Evolutionary conservation across 2,113 vertebrate species (phyloP).

Genomic region (Lethenteron reissneri): DNA sequence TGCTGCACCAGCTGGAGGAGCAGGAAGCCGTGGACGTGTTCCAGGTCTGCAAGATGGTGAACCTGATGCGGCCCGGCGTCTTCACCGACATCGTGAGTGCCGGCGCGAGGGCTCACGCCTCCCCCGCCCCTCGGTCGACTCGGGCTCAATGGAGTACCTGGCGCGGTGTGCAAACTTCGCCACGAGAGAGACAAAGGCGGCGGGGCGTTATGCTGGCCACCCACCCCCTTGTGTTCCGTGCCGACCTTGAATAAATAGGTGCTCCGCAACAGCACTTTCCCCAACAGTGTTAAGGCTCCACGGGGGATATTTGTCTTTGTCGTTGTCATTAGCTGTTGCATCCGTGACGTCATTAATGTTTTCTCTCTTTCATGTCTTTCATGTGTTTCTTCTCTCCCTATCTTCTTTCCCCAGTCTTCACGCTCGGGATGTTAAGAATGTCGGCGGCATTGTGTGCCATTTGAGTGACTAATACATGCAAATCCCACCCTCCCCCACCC

Average conservation of each 20-base stretch:
- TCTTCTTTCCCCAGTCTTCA: too few relatives aligned
- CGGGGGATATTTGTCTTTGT: too few relatives aligned
- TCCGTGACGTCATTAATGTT: too few relatives aligned
- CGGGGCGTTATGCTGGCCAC: not conserved
- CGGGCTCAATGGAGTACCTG: not conserved
- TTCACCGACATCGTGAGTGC: slow-evolving; percentile 91
- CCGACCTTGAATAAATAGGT: not conserved
- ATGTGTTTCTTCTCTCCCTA: too few relatives aligned
- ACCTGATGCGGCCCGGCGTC: slow-evolving; percentile 95
- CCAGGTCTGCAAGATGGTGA: slow-evolving; percentile 99
- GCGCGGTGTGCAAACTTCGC: not conserved
- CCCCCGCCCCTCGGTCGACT: not conserved
- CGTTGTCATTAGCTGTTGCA: too few relatives aligned
- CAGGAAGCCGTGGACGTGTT: slow-evolving; percentile 88
- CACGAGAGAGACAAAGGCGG: not conserved
- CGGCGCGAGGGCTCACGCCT: slow-evolving; percentile 9
- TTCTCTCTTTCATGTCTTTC: too few relatives aligned
- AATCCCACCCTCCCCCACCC: too few relatives aligned
- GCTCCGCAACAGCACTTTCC: not conserved
- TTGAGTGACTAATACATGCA: too few relatives aligned
- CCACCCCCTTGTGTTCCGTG: not conserved
- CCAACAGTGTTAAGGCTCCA: not conserved
- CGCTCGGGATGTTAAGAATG: too few relatives aligned
- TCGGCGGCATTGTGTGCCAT: too few relatives aligned
- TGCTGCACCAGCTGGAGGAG: slow-evolving; percentile 83